Evolutionary conservation across 2,113 vertebrate genomes (phyloP).

Genomic region (Penelope pileata): DNA sequence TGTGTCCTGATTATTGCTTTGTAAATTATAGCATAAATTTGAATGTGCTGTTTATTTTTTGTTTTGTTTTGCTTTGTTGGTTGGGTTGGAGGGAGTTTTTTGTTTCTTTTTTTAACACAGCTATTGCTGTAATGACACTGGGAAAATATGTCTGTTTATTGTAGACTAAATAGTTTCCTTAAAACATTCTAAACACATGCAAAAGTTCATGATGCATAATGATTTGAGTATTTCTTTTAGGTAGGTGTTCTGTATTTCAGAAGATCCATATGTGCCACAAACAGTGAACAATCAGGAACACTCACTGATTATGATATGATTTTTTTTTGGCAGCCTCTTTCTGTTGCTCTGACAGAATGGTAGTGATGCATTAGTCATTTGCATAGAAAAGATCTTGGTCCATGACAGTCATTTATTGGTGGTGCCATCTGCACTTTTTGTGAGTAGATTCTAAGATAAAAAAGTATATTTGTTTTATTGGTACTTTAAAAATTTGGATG

Average conservation of each 20-base stretch:
- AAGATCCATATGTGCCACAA: slow-evolving; percentile 78
- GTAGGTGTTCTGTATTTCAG: slow-evolving; percentile 77
- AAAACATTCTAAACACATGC: slow-evolving; percentile 77
- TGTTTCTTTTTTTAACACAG: slow-evolving; percentile 66
- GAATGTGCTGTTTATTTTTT: slow-evolving; percentile 53
- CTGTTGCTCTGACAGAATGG: slow-evolving; percentile 76
- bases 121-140: slow-evolving; percentile 67
- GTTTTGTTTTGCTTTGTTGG: slow-evolving; percentile 39
- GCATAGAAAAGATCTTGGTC: slow-evolving; percentile 80
- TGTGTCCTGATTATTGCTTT: slow-evolving; percentile 48
- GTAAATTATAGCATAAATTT: slow-evolving; percentile 59
- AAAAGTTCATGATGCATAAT: slow-evolving; percentile 77
- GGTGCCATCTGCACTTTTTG: slow-evolving; percentile 80
- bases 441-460: slow-evolving; percentile 73
- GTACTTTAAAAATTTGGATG: slow-evolving; percentile 71
- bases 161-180: slow-evolving; percentile 77
- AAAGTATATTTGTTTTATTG: slow-evolving; percentile 66
- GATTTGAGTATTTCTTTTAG: slow-evolving; percentile 73
- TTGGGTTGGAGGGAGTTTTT: neutral
- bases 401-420: slow-evolving; percentile 81
- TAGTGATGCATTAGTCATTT: slow-evolving; percentile 82
- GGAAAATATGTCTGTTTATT: slow-evolving; percentile 79
- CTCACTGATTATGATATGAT: slow-evolving; percentile 79
- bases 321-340: slow-evolving; percentile 77
- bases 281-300: slow-evolving; percentile 80